Percentiles rank a stretch among this genome's conserved stretches.
These are phyloP conservation scores for Phalanger gymnotis DNA, from an alignment of 2,797 vertebrate species.

Conservation along the genomic window DNA sequence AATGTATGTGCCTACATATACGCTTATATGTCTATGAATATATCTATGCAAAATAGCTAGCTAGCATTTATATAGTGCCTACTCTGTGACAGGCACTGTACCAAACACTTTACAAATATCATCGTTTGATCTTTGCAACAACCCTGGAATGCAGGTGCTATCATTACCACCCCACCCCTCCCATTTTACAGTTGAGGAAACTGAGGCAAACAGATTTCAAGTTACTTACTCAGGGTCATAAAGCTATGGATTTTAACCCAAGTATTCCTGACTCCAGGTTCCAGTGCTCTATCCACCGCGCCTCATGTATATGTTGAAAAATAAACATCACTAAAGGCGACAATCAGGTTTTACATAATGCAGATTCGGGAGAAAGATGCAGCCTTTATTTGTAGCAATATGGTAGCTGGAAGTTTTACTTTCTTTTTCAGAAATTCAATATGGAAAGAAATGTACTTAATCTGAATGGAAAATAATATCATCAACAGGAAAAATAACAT, in stretches of 20 bases:
- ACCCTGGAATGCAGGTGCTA: not conserved
- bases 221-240: not conserved
- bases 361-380: not conserved
- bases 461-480: slow-evolving; percentile 11
- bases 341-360: not conserved
- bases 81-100: not conserved
- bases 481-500: slow-evolving; percentile 12
- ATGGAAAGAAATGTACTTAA: slow-evolving; percentile 10
- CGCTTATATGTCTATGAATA: too few relatives aligned
- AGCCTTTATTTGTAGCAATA: not conserved
- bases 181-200: not conserved
- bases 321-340: not conserved
- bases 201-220: not conserved
- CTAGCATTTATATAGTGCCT: not conserved
- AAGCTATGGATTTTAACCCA: not conserved
- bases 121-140: not conserved
- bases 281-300: not conserved
- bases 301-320: not conserved
- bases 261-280: not conserved
- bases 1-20: not conserved
- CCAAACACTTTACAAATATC: not conserved
- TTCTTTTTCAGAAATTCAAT: not conserved
- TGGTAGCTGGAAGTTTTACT: not conserved
- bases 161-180: not conserved
- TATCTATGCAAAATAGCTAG: not conserved